phyloP scores from a whole-genome alignment of 1,140 invertebrate genomes.

The Aphidius ervi region DNA sequence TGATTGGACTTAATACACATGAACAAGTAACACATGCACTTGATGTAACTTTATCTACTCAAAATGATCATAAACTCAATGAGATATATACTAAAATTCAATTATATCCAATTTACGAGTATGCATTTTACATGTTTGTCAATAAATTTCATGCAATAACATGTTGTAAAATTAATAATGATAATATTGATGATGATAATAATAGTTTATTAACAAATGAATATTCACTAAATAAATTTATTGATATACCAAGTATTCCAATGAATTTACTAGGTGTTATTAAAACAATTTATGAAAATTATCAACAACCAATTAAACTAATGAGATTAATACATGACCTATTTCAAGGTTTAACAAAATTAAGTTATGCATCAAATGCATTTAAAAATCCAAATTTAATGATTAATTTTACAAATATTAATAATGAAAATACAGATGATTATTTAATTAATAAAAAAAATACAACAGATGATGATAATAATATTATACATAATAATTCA shows the following conservation, averaged over 20 bases:
- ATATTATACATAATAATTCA: conserved; percentile 4
- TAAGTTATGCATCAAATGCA: conserved; percentile 29
- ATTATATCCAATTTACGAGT: conserved; percentile 50
- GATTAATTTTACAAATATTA: conserved; percentile 1
- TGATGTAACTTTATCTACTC: conserved; percentile 16
- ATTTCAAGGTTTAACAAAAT: conserved; percentile 28
- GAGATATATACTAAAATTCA: conserved; percentile 26
- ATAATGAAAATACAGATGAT: conserved; percentile 17
- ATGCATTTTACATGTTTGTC: conserved; percentile 37
- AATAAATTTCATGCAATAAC: conserved; percentile 31
- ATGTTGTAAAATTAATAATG: conserved; percentile 18
- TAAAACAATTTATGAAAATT: conserved; percentile 23
- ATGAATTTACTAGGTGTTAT: conserved; percentile 34
- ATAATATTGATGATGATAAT: neutral
- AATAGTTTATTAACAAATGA: neutral
- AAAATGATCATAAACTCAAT: conserved; percentile 13
- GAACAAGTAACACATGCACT: conserved; percentile 15
- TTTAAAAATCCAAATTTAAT: conserved; percentile 15
- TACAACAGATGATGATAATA: conserved; percentile 5
- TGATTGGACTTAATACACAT: conserved; percentile 19
- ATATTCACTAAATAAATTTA: conserved; percentile 19
- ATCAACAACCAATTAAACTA: conserved; percentile 9
- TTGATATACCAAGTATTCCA: conserved; percentile 38
- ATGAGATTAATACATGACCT: conserved; percentile 29
- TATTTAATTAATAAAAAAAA: conserved; percentile 9